phyloP scores from a whole-genome alignment of 1,140 invertebrate genomes.

The Ectropis grisescens region DNA sequence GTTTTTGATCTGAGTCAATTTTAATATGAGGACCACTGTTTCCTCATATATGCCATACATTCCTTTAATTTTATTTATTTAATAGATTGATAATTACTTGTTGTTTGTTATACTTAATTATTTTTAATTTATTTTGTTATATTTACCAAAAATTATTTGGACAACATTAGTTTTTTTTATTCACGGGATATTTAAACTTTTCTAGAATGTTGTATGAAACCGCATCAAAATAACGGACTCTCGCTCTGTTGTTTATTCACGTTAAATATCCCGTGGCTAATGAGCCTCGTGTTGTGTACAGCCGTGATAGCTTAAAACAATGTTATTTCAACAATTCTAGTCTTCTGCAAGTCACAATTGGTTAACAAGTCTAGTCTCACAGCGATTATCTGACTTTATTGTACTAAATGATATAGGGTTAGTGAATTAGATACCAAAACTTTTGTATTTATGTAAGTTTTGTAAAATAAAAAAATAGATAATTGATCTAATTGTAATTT shows the following conservation, averaged over 20 bases:
- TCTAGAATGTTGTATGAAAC: too few relatives aligned
- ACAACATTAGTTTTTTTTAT: too few relatives aligned
- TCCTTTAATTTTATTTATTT: slow-evolving; percentile 38
- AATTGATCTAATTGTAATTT: slow-evolving; percentile 3
- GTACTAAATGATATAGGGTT: background rate
- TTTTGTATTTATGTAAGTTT: slow-evolving; percentile 14
- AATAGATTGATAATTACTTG: too few relatives aligned
- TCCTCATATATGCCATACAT: too few relatives aligned
- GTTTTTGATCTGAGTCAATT: background rate
- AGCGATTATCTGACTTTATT: too few relatives aligned
- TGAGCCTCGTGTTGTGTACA: too few relatives aligned
- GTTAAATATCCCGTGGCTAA: too few relatives aligned
- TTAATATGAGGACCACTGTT: too few relatives aligned
- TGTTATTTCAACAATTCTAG: slow-evolving; percentile 39
- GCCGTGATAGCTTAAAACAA: too few relatives aligned
- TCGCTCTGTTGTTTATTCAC: background rate
- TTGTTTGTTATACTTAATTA: slow-evolving; percentile 46
- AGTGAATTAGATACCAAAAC: slow-evolving; percentile 1
- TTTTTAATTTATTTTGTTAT: slow-evolving; percentile 24
- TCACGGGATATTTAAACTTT: too few relatives aligned
- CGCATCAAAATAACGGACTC: too few relatives aligned
- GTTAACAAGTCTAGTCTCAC: slow-evolving; percentile 22
- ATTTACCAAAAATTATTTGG: slow-evolving; percentile 1
- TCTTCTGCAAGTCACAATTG: slow-evolving; percentile 24
- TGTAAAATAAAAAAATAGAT: slow-evolving; percentile 21